These are phyloP conservation scores for Loriculus beryllinus DNA, from an alignment of 2,797 vertebrate genomes.

Conservation along the genomic window DNA sequence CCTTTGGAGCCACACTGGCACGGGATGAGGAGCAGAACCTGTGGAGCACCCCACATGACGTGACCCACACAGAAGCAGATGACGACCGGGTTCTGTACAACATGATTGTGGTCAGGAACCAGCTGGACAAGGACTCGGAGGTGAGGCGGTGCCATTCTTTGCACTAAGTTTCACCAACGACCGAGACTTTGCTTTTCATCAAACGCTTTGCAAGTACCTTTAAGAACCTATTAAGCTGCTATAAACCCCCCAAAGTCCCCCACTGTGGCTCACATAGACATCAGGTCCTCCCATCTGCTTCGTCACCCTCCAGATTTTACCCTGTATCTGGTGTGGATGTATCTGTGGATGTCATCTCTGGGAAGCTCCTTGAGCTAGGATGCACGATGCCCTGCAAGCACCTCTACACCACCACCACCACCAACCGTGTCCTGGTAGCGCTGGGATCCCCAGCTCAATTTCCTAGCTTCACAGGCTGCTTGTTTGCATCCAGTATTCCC, in stretches of 20 bases:
- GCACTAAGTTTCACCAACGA: accelerated
- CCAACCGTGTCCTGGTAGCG: accelerated
- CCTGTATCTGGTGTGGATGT: neutral
- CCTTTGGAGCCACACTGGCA: constrained; percentile 74
- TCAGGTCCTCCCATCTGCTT: neutral
- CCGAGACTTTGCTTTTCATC: accelerated
- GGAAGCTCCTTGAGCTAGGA: neutral
- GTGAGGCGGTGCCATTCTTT: constrained; percentile 57
- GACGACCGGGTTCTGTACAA: constrained; percentile 85
- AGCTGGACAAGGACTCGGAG: constrained; percentile 87
- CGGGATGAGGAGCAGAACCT: constrained; percentile 75
- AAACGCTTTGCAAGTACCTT: neutral
- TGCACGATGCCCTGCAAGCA: neutral
- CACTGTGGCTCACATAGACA: accelerated
- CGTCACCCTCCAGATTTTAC: neutral
- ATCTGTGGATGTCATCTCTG: neutral
- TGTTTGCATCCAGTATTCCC: accelerated
- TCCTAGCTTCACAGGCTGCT: neutral
- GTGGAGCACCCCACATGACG: constrained; percentile 66
- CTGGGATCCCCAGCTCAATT: neutral
- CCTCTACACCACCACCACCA: neutral
- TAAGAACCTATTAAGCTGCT: neutral
- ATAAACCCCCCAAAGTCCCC: neutral
- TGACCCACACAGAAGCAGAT: constrained; percentile 75
- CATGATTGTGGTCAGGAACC: constrained; percentile 86